Evolutionary conservation across 2,888 invertebrate genomes (phyloP).

Genomic region (Rhagonycha fulva): DNA sequence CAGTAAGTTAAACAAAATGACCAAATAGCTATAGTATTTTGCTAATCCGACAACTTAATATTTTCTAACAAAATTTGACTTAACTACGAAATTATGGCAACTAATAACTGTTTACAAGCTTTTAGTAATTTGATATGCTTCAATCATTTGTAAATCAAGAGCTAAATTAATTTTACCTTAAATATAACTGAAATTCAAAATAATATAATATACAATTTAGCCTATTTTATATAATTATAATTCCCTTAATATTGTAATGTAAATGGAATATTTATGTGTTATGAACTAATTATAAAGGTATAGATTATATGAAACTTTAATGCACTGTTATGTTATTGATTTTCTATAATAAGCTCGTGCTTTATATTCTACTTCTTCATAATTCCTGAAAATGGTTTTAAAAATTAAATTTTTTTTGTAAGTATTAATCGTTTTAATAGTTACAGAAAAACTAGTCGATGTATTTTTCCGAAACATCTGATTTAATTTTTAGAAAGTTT

Average conservation of each 20-base stretch:
- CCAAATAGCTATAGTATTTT: not conserved
- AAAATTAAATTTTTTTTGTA: too few species aligned
- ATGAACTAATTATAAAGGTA: not conserved
- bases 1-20: not conserved
- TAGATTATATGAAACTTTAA: not conserved
- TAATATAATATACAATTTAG: not conserved
- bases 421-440: not conserved
- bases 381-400: not conserved
- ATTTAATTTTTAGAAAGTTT: too few species aligned
- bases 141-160: not conserved
- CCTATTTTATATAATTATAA: not conserved
- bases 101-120: not conserved
- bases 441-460: not conserved
- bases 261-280: not conserved
- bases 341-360: not conserved
- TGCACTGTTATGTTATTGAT: not conserved
- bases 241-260: not conserved
- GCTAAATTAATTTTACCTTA: not conserved
- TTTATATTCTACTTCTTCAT: not conserved
- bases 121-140: not conserved
- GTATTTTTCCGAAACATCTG: too few species aligned
- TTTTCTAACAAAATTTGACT: not conserved
- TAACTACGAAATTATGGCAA: not conserved
- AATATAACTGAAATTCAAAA: not conserved
- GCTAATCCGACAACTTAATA: not conserved